These are phyloP conservation scores for Diaphora mendica DNA, from an alignment of 2,888 invertebrate genomes.

Conservation along the genomic window DNA sequence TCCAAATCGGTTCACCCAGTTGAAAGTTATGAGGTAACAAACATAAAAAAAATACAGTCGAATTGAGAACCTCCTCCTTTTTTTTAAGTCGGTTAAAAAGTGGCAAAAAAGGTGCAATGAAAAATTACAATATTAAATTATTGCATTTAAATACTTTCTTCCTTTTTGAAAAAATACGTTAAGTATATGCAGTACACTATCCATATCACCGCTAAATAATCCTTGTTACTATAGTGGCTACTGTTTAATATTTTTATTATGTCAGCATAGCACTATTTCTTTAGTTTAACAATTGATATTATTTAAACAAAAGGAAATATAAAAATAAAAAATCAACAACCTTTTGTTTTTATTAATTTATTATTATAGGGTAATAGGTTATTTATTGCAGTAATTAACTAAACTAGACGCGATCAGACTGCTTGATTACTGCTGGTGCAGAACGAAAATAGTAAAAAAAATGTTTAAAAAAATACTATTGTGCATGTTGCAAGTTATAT, in stretches of 20 bases:
- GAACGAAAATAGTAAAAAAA: background rate
- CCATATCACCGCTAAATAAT: background rate
- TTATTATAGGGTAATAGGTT: background rate
- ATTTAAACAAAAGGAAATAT: background rate
- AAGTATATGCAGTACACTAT: background rate
- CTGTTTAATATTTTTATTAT: constrained; percentile 1
- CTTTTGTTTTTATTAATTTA: constrained; percentile 2
- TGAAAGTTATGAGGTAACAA: no score
- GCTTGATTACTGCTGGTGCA: background rate
- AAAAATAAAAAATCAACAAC: constrained; percentile 2
- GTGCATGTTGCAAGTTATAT: background rate
- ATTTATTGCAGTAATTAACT: background rate
- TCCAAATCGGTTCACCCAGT: no score
- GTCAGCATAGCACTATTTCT: background rate
- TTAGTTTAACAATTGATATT: constrained; percentile 4
- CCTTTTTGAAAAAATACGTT: background rate
- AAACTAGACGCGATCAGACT: background rate
- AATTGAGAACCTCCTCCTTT: no score
- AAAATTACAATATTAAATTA: no score
- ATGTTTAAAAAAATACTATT: constrained; percentile 2
- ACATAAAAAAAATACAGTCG: no score
- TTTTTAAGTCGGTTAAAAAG: no score
- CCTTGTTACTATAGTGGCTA: background rate
- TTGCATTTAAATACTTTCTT: no score
- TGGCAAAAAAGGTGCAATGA: no score